These are phyloP conservation scores for Rosalia funebris DNA, from an alignment of 2,888 invertebrate genomes.

Conservation along the genomic window DNA sequence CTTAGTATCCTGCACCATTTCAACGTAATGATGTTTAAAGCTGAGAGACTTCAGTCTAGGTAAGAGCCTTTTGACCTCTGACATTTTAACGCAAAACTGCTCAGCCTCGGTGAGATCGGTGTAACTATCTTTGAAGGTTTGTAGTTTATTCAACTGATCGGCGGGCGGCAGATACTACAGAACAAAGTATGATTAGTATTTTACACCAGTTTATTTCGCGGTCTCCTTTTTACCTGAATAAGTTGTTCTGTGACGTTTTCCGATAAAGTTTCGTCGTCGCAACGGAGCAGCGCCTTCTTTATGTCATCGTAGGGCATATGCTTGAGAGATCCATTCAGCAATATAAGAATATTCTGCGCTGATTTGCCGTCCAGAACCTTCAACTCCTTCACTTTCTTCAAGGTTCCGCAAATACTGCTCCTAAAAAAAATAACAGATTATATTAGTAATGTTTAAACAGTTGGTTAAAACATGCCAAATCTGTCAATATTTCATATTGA, in stretches of 20 bases:
- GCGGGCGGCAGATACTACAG: constrained; percentile 87
- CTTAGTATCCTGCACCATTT: constrained; percentile 87
- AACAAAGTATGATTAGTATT: constrained; percentile 24
- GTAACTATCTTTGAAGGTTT: constrained; percentile 80
- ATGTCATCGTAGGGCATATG: constrained; percentile 86
- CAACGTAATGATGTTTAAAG: constrained; percentile 88
- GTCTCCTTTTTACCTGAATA: constrained; percentile 76
- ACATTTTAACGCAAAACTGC: constrained; percentile 91
- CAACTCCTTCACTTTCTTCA: constrained; percentile 90
- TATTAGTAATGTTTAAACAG: too few species aligned
- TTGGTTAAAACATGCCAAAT: too few species aligned
- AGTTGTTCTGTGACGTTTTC: constrained; percentile 90
- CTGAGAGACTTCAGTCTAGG: constrained; percentile 89
- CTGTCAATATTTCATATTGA: too few species aligned
- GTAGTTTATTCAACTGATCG: constrained; percentile 87
- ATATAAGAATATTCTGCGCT: constrained; percentile 90
- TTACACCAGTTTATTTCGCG: too few species aligned
- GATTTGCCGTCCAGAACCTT: constrained; percentile 92
- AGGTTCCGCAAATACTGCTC: constrained; percentile 68
- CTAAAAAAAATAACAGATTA: constrained; percentile 42
- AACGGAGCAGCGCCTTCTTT: constrained; percentile 81
- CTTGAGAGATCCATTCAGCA: constrained; percentile 86
- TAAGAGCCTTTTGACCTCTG: constrained; percentile 86
- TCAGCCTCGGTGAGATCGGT: constrained; percentile 91
- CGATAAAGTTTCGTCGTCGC: constrained; percentile 87